These are phyloP conservation scores for Hyperopisus bebe DNA, from an alignment of 2,113 vertebrate species.

Conservation along the genomic window DNA sequence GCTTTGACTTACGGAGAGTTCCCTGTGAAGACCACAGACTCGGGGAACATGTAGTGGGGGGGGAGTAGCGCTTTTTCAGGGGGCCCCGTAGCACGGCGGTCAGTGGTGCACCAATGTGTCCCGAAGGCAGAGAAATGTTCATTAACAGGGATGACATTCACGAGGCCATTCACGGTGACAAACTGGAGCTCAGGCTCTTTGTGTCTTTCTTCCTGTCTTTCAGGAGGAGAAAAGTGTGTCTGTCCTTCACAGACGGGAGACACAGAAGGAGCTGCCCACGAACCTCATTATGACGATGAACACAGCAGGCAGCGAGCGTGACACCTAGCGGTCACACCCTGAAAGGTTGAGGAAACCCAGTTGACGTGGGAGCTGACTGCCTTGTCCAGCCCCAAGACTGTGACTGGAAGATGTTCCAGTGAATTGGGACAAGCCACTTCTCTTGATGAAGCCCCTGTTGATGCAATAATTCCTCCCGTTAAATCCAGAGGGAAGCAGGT, in stretches of 20 bases:
- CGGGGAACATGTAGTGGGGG: not conserved
- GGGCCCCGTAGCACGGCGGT: conserved; percentile 24
- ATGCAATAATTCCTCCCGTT: not conserved
- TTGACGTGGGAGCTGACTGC: not conserved
- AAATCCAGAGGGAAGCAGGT: not conserved
- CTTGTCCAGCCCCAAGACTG: not conserved
- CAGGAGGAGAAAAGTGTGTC: conserved; percentile 38
- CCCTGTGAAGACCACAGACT: not conserved
- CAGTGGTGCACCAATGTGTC: conserved; percentile 45
- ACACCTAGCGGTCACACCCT: conserved; percentile 29
- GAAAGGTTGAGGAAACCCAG: conserved; percentile 22
- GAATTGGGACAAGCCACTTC: not conserved
- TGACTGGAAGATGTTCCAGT: not conserved
- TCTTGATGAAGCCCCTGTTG: not conserved
- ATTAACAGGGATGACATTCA: conserved; percentile 64
- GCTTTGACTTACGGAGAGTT: not conserved
- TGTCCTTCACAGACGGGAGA: conserved; percentile 10
- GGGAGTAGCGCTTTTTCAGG: conserved; percentile 25
- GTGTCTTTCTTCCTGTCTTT: conserved; percentile 37
- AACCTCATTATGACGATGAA: conserved; percentile 22
- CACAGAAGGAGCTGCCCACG: conserved; percentile 20
- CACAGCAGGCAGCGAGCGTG: conserved; percentile 21
- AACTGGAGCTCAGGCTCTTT: conserved; percentile 59
- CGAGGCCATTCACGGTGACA: conserved; percentile 48
- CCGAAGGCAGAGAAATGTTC: conserved; percentile 53